Percentiles rank a stretch among this genome's conserved stretches.
Evolutionary conservation across 2,888 invertebrate species (phyloP).

Genomic region (Macropis europaea): DNA sequence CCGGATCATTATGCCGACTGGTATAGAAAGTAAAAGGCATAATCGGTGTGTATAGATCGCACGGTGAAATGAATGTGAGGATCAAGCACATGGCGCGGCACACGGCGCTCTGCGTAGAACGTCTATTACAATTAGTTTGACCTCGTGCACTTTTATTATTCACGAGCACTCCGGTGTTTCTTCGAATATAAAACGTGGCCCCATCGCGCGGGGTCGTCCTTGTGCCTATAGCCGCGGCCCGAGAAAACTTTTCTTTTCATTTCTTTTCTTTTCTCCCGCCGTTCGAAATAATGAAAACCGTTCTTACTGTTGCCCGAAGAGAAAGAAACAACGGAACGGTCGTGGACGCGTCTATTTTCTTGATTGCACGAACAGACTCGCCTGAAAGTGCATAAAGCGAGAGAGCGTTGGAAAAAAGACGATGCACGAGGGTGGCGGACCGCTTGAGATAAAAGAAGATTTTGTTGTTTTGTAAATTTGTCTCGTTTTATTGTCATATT

Average conservation of each 20-base stretch:
- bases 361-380: background rate
- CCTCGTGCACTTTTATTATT: slow-evolving; percentile 76
- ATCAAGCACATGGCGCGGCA: slow-evolving; percentile 63
- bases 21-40: slow-evolving; percentile 57
- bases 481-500: too few relatives aligned
- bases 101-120: slow-evolving; percentile 35
- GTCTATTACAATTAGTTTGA: slow-evolving; percentile 74
- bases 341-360: background rate
- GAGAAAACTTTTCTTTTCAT: background rate
- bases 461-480: too few relatives aligned
- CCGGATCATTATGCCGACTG: slow-evolving; percentile 46
- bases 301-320: background rate
- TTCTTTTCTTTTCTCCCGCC: background rate
- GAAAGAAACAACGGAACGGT: background rate
- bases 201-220: slow-evolving; percentile 22
- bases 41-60: slow-evolving; percentile 48
- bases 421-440: too few relatives aligned
- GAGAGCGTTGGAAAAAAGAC: too few relatives aligned
- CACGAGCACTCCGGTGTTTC: slow-evolving; percentile 50
- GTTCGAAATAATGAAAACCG: background rate
- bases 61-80: slow-evolving; percentile 68
- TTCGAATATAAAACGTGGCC: slow-evolving; percentile 38
- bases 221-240: background rate
- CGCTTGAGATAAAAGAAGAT: too few relatives aligned
- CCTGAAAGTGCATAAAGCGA: background rate